phyloP scores from a whole-genome alignment of 2,888 invertebrate genomes.

The Tricholauxania praeusta region DNA sequence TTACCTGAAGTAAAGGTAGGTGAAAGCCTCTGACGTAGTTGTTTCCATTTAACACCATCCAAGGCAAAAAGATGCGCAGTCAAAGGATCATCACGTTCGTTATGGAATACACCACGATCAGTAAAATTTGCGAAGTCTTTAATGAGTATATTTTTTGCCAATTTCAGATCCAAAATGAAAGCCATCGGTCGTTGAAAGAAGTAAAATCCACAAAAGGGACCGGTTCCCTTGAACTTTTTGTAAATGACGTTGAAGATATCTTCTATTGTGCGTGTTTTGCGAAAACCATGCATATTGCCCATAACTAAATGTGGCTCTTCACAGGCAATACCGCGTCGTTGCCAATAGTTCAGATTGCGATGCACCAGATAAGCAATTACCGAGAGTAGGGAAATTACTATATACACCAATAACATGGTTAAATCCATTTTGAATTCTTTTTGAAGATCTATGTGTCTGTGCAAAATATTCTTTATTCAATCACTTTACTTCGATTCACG shows the following conservation, averaged over 20 bases:
- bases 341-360: slow-evolving; percentile 48
- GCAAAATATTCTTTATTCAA: no score
- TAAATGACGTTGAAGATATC: slow-evolving; percentile 43
- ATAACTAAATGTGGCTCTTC: slow-evolving; percentile 45
- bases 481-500: no score
- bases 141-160: slow-evolving; percentile 47
- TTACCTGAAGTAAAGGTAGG: slow-evolving; percentile 68
- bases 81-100: slow-evolving; percentile 58
- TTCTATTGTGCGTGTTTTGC: slow-evolving; percentile 48
- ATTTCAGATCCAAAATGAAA: slow-evolving; percentile 49
- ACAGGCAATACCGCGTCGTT: slow-evolving; percentile 47
- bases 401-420: slow-evolving; percentile 12
- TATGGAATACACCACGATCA: slow-evolving; percentile 54
- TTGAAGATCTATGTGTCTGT: no score
- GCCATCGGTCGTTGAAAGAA: slow-evolving; percentile 48
- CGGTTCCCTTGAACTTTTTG: slow-evolving; percentile 43
- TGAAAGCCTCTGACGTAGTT: slow-evolving; percentile 62
- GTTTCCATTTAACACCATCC: slow-evolving; percentile 63
- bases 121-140: slow-evolving; percentile 53
- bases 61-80: slow-evolving; percentile 54
- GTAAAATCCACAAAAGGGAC: slow-evolving; percentile 52
- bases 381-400: slow-evolving; percentile 9
- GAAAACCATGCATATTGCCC: slow-evolving; percentile 45
- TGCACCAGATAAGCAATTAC: not conserved
- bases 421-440: not conserved